These are phyloP conservation scores for Eidolon dupreanum DNA, from an alignment of 2,797 vertebrate genomes.

Conservation along the genomic window DNA sequence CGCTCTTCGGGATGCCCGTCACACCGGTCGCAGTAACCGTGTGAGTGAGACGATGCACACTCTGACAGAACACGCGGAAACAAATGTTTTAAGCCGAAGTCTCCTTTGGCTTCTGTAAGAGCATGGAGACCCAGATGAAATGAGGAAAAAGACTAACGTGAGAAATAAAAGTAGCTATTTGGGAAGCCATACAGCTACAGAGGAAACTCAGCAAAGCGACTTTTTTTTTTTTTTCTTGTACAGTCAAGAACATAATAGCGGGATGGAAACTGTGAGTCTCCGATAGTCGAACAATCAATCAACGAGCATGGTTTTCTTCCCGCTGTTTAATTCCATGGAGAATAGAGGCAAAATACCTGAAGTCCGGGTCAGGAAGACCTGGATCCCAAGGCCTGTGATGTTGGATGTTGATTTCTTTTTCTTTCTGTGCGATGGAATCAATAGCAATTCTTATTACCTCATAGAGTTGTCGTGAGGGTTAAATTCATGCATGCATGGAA, in stretches of 20 bases:
- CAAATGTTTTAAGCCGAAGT: constrained; percentile 40
- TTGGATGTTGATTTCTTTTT: background rate
- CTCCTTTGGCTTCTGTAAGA: constrained; percentile 43
- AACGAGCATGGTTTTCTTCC: background rate
- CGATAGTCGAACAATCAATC: background rate
- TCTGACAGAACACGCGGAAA: background rate
- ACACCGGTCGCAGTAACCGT: background rate
- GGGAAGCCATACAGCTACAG: background rate
- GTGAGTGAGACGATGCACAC: background rate
- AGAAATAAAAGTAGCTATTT: constrained; percentile 1
- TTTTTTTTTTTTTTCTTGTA: constrained; percentile 17
- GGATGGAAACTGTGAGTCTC: background rate
- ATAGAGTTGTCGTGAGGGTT: no score
- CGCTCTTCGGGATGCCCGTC: background rate
- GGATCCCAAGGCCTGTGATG: background rate
- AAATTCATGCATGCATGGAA: background rate
- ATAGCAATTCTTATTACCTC: background rate
- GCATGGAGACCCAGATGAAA: background rate
- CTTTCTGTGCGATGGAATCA: background rate
- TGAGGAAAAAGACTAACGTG: background rate
- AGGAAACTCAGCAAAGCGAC: background rate
- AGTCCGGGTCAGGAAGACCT: background rate
- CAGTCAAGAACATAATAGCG: background rate
- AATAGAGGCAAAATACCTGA: fast-evolving
- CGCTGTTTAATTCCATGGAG: background rate